phyloP scores from a whole-genome alignment of 2,888 invertebrate genomes.

The Macroteleia sp. region DNA sequence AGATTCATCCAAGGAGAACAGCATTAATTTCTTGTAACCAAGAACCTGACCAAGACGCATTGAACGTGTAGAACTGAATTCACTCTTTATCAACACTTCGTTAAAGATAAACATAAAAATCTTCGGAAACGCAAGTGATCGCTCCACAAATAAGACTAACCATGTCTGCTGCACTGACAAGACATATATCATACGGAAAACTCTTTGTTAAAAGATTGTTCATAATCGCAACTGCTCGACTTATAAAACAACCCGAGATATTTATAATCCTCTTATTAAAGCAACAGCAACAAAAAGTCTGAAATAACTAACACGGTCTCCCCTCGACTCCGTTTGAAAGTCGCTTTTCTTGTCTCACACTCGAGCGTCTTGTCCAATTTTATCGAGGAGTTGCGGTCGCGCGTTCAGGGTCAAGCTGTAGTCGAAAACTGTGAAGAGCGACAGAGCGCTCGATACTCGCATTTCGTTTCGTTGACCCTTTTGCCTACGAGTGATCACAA shows the following conservation, averaged over 20 bases:
- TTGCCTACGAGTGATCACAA: constrained; percentile 17
- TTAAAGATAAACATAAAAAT: not conserved
- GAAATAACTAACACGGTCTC: constrained; percentile 2
- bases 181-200: too few species aligned
- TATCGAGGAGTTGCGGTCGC: constrained; percentile 21
- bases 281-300: constrained; percentile 1
- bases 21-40: not conserved
- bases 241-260: too few species aligned
- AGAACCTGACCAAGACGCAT: not conserved
- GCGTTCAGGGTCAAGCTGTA: constrained; percentile 49
- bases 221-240: too few species aligned
- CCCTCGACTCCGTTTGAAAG: constrained; percentile 9
- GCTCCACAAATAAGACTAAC: too few species aligned
- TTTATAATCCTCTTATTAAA: constrained; percentile 27
- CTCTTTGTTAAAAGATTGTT: too few species aligned
- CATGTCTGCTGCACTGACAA: too few species aligned
- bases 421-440: constrained; percentile 37
- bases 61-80: not conserved
- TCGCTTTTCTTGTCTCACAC: constrained; percentile 8
- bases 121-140: too few species aligned
- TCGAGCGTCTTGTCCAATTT: constrained; percentile 26
- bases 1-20: not conserved
- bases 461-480: constrained; percentile 18
- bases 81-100: not conserved
- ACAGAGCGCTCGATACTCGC: constrained; percentile 18